Conservation (phyloP, 2,113 vertebrate species). For the Sakesphorus luctuosus region DNA sequence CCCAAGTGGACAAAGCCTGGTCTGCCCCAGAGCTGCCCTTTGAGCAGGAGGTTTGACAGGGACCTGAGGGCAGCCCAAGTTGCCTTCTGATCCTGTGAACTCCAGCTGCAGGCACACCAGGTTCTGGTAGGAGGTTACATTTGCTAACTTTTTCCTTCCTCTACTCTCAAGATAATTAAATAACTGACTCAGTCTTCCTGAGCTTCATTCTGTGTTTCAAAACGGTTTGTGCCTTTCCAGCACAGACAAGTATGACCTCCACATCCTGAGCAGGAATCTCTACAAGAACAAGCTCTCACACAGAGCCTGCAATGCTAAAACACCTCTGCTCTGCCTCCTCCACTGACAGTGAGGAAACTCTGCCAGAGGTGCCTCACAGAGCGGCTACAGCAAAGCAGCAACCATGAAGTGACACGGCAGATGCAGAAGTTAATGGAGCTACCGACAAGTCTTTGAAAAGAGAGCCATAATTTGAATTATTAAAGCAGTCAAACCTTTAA, state of each 20-base stretch:
- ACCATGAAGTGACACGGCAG: not conserved
- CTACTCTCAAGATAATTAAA: not conserved
- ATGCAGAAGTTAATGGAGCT: constrained; percentile 37
- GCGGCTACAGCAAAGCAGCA: not conserved
- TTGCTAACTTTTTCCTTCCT: not conserved
- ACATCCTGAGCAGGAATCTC: not conserved
- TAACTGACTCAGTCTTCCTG: not conserved
- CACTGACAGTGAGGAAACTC: not conserved
- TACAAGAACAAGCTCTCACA: not conserved
- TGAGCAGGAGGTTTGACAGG: not conserved
- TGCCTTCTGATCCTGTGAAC: not conserved
- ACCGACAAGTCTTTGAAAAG: constrained; percentile 23
- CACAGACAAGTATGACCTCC: not conserved
- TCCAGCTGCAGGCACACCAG: not conserved
- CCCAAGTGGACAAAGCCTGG: not conserved
- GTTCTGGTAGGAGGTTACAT: not conserved
- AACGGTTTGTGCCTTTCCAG: not conserved
- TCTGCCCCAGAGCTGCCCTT: not conserved
- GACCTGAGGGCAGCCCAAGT: not conserved
- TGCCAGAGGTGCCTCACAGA: fast-evolving
- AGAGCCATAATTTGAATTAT: constrained; percentile 53
- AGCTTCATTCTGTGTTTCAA: not conserved
- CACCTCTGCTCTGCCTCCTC: not conserved
- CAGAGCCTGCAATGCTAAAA: not conserved
- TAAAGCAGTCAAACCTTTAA: constrained; percentile 62